Evolutionary conservation across 2,888 invertebrate species (phyloP), one percentile per base, ranked within the genome.

Genomic region (Melitaea athalia): DNA sequence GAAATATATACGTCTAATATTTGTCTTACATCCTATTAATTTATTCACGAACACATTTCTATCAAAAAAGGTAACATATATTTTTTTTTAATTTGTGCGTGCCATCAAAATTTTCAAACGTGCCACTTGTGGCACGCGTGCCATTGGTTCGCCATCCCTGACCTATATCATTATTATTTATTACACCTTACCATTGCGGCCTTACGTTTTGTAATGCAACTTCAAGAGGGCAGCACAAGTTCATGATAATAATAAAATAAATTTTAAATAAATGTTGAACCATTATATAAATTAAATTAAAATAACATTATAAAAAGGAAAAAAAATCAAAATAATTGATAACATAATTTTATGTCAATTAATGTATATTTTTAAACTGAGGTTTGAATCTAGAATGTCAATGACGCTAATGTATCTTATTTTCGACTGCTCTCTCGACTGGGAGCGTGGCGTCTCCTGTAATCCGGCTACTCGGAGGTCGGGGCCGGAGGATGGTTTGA

Each of bases 361-460:
- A 53, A 53, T 24, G 31, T 31, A 14, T 38, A 38, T 38, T 38
- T 53, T 33, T 31, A 14, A 33, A 31, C 0, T 0, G 12, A 1
- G 53, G 24, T 53, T 53, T 53, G 53, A 53, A 53, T 14, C 12
- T 24, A 6, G 31, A 31, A 14, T 12, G 31, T 31, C 6, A 0
- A 17, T 11, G 14, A 31, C 12, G 24, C 5, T 12, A 7, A 12
- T 12, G 53, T 11, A 53, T 11, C 6, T 11, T 12, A 31, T 31
- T 53, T 53, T 53, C 53, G 31, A 31, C 0, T 1, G 1, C 0
- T 31, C 31, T 2, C 74, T 89, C 94, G 98, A 98, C 97, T 95
- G 96, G 98, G 97, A 96, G 97, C 95, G 96, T 97, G 98, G 98
- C 98, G 96, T 94, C 97, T 97, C 97, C 98, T 98, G 98, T 98